A percentile compares a stretch with the other conserved stretches of the same genome.
Conservation (phyloP, 2,797 vertebrate genomes). For the Psittacula derbiana region DNA sequence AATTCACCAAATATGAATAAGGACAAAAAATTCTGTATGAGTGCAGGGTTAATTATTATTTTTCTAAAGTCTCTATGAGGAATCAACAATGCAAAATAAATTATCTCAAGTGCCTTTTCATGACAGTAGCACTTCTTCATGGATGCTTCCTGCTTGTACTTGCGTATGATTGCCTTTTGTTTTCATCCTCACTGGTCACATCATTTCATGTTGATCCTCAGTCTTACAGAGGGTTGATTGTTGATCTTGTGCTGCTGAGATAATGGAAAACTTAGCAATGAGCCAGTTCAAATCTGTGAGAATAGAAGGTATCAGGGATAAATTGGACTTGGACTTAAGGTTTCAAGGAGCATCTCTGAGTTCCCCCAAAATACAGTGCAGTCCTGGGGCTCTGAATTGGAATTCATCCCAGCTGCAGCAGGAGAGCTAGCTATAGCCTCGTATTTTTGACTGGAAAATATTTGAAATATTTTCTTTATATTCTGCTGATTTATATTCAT, state of each 20-base stretch:
- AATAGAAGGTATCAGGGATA: background rate
- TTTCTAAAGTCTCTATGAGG: background rate
- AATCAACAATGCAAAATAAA: background rate
- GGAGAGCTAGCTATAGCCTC: background rate
- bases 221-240: background rate
- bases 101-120: background rate
- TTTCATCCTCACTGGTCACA: background rate
- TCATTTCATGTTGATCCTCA: background rate
- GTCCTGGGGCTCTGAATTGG: background rate
- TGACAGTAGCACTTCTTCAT: background rate
- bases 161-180: background rate
- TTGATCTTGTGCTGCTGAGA: background rate
- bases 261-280: background rate
- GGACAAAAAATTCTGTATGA: background rate
- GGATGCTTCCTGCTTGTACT: background rate
- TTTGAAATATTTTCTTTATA: conserved; percentile 27
- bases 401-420: background rate
- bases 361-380: background rate
- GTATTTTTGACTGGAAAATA: background rate
- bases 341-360: background rate
- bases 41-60: background rate
- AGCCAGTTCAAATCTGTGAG: background rate
- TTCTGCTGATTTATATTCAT: background rate
- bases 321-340: background rate
- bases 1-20: background rate